Evolutionary conservation across 2,888 invertebrate genomes (phyloP).

Genomic region (Elysia crispata): DNA sequence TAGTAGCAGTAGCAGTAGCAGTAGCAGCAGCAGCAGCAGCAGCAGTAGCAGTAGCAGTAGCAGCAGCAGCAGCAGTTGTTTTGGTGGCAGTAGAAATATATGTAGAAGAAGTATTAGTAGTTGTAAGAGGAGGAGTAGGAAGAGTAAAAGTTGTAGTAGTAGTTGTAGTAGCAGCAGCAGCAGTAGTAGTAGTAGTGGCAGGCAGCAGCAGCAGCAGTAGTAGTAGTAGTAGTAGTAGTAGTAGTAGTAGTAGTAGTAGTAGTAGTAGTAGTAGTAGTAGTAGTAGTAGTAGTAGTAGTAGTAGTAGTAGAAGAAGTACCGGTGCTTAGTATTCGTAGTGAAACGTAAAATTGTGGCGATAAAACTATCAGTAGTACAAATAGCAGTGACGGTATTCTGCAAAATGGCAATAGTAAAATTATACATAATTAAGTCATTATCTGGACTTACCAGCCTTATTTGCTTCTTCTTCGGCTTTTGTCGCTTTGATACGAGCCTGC

Average conservation of each 20-base stretch:
- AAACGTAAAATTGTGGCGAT: no score
- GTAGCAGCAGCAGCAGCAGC: neutral
- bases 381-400: no score
- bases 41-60: slow-evolving; percentile 10
- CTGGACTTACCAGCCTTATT: slow-evolving; percentile 33
- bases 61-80: neutral
- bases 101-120: neutral
- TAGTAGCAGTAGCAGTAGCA: slow-evolving; percentile 10
- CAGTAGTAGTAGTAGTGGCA: no score
- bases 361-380: no score
- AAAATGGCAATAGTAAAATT: no score
- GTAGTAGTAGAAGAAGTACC: no score
- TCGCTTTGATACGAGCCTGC: slow-evolving; percentile 18
- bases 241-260: slow-evolving; percentile 5
- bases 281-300: slow-evolving; percentile 2
- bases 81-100: slow-evolving; percentile 14
- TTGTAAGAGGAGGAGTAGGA: neutral
- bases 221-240: neutral
- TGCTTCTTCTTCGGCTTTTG: slow-evolving; percentile 40
- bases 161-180: no score
- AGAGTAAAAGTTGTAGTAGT: no score
- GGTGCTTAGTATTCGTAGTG: no score
- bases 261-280: slow-evolving; percentile 6
- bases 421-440: neutral
- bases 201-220: slow-evolving; percentile 6